Evolutionary conservation across 2,113 vertebrate genomes (phyloP).

Genomic region (Argyrosomus japonicus): DNA sequence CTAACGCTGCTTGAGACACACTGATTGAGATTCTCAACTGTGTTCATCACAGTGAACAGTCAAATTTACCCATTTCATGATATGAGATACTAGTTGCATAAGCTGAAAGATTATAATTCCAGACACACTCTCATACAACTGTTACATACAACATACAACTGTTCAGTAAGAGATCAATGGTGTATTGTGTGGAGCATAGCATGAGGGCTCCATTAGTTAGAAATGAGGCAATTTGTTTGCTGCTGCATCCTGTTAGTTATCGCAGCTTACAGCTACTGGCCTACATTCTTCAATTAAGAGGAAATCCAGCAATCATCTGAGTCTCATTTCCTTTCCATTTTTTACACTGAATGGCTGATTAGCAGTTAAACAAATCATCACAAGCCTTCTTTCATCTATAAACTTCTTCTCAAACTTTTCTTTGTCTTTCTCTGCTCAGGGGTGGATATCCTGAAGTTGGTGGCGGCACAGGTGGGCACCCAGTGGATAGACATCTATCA

Average conservation of each 20-base stretch:
- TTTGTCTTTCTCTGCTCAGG: constrained; percentile 81
- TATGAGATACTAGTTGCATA: background rate
- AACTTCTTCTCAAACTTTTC: background rate
- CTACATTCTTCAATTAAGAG: constrained; percentile 13
- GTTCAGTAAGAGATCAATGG: constrained; percentile 15
- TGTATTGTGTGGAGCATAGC: background rate
- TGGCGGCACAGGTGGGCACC: constrained; percentile 93
- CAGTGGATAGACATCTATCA: constrained; percentile 98
- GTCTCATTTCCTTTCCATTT: background rate
- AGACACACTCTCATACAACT: background rate
- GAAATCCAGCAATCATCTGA: background rate
- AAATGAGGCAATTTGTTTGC: constrained; percentile 20
- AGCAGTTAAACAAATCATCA: background rate
- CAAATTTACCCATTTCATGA: background rate
- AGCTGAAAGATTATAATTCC: no score
- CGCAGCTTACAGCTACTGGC: background rate
- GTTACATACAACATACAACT: background rate
- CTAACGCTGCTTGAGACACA: background rate
- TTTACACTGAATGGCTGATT: background rate
- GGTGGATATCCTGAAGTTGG: constrained; percentile 95
- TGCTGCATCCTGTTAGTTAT: constrained; percentile 6
- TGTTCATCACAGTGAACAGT: background rate
- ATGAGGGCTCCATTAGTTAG: constrained; percentile 1
- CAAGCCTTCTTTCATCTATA: background rate
- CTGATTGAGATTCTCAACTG: background rate